Percentiles rank a stretch among this genome's conserved stretches.
phyloP scores from a whole-genome alignment of 64 coral and sea anemone genomes.

The Platygyra sinensis region DNA sequence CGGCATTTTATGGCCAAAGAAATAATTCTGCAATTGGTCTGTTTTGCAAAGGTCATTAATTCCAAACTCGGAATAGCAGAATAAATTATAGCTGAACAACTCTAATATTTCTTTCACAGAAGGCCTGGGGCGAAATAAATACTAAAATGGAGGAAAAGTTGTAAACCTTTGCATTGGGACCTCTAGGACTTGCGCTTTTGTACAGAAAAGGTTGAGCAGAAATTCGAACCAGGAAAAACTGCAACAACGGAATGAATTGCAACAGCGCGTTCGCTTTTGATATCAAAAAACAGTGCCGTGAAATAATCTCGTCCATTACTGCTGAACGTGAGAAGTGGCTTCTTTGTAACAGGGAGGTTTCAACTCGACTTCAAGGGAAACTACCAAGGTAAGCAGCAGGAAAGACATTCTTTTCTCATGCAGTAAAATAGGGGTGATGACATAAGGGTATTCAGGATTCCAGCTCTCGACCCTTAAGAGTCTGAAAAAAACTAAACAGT shows the following conservation, averaged over 20 bases:
- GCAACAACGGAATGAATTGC: neutral
- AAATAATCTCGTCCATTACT: neutral
- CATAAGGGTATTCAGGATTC: neutral
- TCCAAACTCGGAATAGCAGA: no score
- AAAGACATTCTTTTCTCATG: no score
- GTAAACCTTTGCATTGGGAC: neutral
- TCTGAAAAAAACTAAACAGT: neutral
- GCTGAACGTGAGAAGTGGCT: conserved; percentile 45
- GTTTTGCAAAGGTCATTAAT: no score
- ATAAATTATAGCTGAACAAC: no score
- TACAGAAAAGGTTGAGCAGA: neutral
- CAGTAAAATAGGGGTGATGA: no score
- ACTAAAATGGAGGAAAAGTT: neutral
- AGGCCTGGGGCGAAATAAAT: neutral
- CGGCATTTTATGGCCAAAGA: no score
- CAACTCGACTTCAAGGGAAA: conserved; percentile 68
- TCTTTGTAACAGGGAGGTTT: conserved; percentile 41
- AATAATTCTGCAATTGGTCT: no score
- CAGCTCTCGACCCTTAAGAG: no score
- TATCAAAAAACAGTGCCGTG: conserved; percentile 20
- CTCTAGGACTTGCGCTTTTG: neutral
- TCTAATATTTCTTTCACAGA: neutral
- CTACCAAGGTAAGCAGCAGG: conserved; percentile 44
- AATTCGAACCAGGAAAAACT: neutral
- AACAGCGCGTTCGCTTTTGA: neutral